Conservation (phyloP, 2,888 invertebrate genomes). For the Drosophila histrio region DNA sequence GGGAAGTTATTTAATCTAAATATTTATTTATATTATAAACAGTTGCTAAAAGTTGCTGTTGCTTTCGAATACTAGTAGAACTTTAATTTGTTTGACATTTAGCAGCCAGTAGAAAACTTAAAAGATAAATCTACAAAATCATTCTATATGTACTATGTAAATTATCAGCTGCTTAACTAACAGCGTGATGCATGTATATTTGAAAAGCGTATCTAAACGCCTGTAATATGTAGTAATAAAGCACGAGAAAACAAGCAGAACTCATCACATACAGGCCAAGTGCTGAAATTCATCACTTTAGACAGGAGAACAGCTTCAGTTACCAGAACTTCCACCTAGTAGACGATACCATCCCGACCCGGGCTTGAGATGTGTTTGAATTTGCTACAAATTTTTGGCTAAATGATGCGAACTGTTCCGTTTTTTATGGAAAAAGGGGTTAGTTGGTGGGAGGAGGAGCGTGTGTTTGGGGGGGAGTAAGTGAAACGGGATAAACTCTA, state of each 20-base stretch:
- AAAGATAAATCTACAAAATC: not conserved
- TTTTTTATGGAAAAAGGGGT: not conserved
- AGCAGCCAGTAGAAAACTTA: too few relatives aligned
- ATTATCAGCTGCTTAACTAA: constrained; percentile 8
- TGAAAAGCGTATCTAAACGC: constrained; percentile 10
- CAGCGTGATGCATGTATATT: not conserved
- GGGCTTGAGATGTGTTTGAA: constrained; percentile 37
- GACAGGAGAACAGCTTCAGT: constrained; percentile 39
- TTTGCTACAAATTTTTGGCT: constrained; percentile 61
- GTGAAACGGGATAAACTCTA: not conserved
- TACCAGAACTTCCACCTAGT: not conserved
- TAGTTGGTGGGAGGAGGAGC: not conserved
- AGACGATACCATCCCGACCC: not conserved
- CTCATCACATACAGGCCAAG: constrained; percentile 29
- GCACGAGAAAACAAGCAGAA: constrained; percentile 14
- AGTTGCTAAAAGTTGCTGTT: too few relatives aligned
- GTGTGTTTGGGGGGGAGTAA: not conserved
- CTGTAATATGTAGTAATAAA: constrained; percentile 27
- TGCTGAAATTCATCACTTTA: constrained; percentile 69
- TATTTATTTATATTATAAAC: too few relatives aligned
- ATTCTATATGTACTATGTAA: not conserved
- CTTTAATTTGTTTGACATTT: too few relatives aligned
- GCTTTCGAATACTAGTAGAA: too few relatives aligned
- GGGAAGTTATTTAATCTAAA: too few relatives aligned
- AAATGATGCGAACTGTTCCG: constrained; percentile 66